phyloP scores from a whole-genome alignment of 2,797 vertebrate species.

The Synanceia verrucosa region DNA sequence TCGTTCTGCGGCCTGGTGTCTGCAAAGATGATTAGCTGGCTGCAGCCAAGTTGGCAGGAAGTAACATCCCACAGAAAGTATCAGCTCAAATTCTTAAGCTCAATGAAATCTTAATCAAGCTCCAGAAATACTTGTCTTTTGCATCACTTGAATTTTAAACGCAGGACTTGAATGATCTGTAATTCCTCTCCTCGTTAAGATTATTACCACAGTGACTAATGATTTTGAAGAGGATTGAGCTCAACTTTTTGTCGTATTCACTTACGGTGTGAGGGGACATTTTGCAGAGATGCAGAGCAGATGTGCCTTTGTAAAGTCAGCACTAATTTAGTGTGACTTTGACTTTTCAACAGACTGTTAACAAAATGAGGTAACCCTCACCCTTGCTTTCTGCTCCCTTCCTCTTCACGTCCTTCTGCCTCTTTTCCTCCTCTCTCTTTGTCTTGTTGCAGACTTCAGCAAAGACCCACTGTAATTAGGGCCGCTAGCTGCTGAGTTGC shows the following conservation, averaged over 20 bases:
- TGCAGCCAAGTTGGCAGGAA: constrained; percentile 49
- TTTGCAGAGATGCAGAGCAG: constrained; percentile 32
- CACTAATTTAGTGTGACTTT: constrained; percentile 45
- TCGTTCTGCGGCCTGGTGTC: constrained; percentile 27
- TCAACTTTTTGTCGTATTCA: neutral
- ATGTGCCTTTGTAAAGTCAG: constrained; percentile 60
- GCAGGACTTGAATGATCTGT: no score
- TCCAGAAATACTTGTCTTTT: constrained; percentile 13
- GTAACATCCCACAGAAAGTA: constrained; percentile 39
- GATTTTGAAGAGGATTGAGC: neutral
- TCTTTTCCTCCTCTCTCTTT: constrained; percentile 33
- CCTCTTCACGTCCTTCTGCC: constrained; percentile 4
- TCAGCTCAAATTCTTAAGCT: neutral
- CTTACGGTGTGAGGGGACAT: neutral
- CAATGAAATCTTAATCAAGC: neutral
- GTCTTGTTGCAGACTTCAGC: constrained; percentile 85
- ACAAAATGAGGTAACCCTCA: constrained; percentile 61
- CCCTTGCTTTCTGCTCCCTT: constrained; percentile 23
- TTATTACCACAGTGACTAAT: no score
- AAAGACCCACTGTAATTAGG: constrained; percentile 84
- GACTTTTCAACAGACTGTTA: constrained; percentile 64
- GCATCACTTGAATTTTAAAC: neutral
- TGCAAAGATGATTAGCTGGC: constrained; percentile 71
- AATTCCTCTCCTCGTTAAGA: no score
- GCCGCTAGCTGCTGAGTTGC: constrained; percentile 83